Evolutionary conservation across 1,140 invertebrate species (phyloP), one percentile per base, ranked within the genome.

Genomic region (Bombyx mandarina): DNA sequence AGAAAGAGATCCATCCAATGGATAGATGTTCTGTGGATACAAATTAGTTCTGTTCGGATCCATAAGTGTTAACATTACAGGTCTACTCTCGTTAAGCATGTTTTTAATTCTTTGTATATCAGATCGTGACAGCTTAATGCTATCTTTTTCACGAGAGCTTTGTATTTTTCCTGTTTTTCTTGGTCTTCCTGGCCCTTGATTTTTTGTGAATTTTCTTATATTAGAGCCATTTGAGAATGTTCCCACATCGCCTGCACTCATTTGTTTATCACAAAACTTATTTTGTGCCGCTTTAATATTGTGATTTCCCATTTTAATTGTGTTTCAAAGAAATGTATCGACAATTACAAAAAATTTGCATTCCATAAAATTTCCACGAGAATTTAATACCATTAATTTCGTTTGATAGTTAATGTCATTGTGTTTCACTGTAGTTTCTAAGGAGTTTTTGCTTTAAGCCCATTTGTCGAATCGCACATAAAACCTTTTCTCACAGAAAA

Each of bases 31-130:
- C 35, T 56, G 18, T 44, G 45, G 45, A 52, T 22, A 55, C 61
- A 69, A 52, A 63, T 51, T 12, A 62, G 58, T 53, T 61, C 50
- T 8, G 43, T 45, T 58, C 45, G 63, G 61, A 50, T 53, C 43
- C 48, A 73, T 56, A 49, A 75, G 60, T 47, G 66, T 64, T 55
- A 75, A 56, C 49, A 73, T 60, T 12, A 75, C 52, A n/a, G 70
- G 66, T 9, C 58, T 57, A 47, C 62, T 63, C n/a, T 65, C 62
- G 45, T 61, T 60, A 42, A 69, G 59, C 56, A 66, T 49, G n/a
- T 52, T 12, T 54, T 61, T 60, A 18, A 66, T 55, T 60, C 51
- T 63, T 46, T 61, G 53, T 18, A 61, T 60, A 45, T 66, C 60
- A 18, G 43, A 50, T 8, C 58, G 49, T 47, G 58, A 45, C 48